Conservation (phyloP, 2,888 invertebrate genomes). For the Alloplasta piceator region DNA sequence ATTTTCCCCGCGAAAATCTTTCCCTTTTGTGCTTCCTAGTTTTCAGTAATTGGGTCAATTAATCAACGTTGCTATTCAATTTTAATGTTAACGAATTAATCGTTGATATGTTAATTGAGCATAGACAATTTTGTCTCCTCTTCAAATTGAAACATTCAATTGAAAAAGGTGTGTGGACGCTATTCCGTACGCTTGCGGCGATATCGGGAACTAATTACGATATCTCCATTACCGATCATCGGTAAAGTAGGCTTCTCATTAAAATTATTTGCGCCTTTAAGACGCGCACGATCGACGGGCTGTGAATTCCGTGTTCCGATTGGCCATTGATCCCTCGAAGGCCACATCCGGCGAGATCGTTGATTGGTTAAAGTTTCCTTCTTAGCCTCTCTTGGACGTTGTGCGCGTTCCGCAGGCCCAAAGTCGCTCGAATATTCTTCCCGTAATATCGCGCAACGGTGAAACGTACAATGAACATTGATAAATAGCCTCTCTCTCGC, state of each 20-base stretch:
- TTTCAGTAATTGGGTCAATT: too few species aligned
- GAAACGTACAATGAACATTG: slow-evolving; percentile 39
- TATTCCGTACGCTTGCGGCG: too few species aligned
- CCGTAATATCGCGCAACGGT: slow-evolving; percentile 29
- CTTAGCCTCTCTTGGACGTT: slow-evolving; percentile 4
- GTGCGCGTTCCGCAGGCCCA: neutral
- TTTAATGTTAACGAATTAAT: too few species aligned
- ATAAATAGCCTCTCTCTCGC: slow-evolving; percentile 39
- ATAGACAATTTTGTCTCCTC: too few species aligned
- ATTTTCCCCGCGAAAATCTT: slow-evolving; percentile 3
- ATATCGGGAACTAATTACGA: too few species aligned
- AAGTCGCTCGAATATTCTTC: slow-evolving; percentile 17
- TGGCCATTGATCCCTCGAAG: slow-evolving; percentile 72
- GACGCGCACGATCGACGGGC: neutral
- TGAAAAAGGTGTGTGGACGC: too few species aligned
- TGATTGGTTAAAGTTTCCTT: slow-evolving; percentile 75
- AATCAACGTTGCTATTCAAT: too few species aligned
- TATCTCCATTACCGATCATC: neutral
- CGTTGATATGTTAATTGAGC: too few species aligned
- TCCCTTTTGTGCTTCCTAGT: too few species aligned
- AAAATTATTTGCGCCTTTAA: neutral
- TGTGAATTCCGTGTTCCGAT: slow-evolving; percentile 63
- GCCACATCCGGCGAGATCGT: slow-evolving; percentile 78
- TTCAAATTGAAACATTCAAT: too few species aligned
- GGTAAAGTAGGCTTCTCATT: slow-evolving; percentile 10